Evolutionary conservation across 2,888 invertebrate genomes (phyloP).

Genomic region (Drosophila sordidapex): DNA sequence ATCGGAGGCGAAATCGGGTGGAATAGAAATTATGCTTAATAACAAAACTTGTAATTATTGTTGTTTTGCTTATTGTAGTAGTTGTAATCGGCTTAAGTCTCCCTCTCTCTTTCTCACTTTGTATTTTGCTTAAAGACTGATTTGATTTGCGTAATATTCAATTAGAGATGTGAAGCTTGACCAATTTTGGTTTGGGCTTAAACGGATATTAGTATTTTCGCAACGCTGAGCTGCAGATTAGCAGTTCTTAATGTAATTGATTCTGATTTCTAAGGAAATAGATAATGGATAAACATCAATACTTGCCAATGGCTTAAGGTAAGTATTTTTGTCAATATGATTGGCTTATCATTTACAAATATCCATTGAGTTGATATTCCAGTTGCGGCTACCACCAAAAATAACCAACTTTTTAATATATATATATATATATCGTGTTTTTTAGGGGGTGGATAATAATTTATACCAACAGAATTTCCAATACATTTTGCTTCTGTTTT

Average conservation of each 20-base stretch:
- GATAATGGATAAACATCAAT: background rate
- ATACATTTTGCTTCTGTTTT: background rate
- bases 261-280: background rate
- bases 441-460: background rate
- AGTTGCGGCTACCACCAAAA: background rate
- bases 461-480: background rate
- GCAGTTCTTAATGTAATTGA: background rate
- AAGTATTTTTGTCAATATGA: background rate
- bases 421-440: too few relatives aligned
- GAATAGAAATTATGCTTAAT: constrained; percentile 5
- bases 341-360: background rate
- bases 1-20: constrained; percentile 9
- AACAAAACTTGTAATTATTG: constrained; percentile 20
- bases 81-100: constrained; percentile 41
- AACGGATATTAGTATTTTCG: constrained; percentile 33
- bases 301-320: background rate
- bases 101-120: constrained; percentile 1
- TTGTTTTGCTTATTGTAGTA: constrained; percentile 1
- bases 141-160: constrained; percentile 43
- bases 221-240: constrained; percentile 9
- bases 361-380: background rate
- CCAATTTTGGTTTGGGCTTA: background rate
- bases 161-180: constrained; percentile 29
- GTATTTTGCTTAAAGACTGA: constrained; percentile 54
- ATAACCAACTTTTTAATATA: background rate